These are phyloP conservation scores for Drosophila grimshawi DNA, from an alignment of 1,140 invertebrate genomes.

Conservation along the genomic window DNA sequence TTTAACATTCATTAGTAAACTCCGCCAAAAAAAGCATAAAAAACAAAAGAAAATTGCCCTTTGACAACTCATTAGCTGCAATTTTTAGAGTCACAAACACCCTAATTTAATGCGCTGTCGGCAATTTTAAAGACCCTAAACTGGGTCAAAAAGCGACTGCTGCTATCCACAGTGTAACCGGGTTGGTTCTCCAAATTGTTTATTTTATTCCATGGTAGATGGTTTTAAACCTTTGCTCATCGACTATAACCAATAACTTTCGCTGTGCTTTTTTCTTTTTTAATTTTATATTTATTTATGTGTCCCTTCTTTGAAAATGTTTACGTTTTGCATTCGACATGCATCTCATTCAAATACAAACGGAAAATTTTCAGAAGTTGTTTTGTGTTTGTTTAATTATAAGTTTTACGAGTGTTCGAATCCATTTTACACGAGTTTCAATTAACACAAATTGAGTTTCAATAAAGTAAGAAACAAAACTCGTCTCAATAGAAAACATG, in stretches of 20 bases:
- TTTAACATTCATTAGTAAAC: slow-evolving; percentile 44
- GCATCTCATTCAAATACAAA: background rate
- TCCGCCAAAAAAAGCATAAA: background rate
- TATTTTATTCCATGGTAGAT: slow-evolving; percentile 32
- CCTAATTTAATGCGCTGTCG: slow-evolving; percentile 36
- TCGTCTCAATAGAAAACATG: too few relatives aligned
- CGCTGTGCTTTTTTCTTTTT: slow-evolving; percentile 44
- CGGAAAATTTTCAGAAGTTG: slow-evolving; percentile 9
- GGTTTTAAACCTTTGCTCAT: slow-evolving; percentile 47
- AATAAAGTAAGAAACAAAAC: background rate
- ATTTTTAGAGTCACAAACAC: slow-evolving; percentile 34
- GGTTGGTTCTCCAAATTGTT: slow-evolving; percentile 49
- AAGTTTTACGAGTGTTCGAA: background rate
- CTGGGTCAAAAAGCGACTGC: slow-evolving; percentile 52
- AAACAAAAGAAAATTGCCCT: slow-evolving; percentile 59
- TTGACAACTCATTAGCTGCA: slow-evolving; percentile 63
- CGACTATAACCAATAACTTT: slow-evolving; percentile 63
- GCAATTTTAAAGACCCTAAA: slow-evolving; percentile 17
- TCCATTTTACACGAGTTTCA: background rate
- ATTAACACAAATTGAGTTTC: background rate
- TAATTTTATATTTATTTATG: slow-evolving; percentile 39
- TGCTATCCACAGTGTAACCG: slow-evolving; percentile 37
- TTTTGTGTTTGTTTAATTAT: background rate
- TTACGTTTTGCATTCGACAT: slow-evolving; percentile 37
- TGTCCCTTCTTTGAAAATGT: slow-evolving; percentile 11